phyloP scores from a whole-genome alignment of 2,113 vertebrate genomes.

The Quiscalus mexicanus region DNA sequence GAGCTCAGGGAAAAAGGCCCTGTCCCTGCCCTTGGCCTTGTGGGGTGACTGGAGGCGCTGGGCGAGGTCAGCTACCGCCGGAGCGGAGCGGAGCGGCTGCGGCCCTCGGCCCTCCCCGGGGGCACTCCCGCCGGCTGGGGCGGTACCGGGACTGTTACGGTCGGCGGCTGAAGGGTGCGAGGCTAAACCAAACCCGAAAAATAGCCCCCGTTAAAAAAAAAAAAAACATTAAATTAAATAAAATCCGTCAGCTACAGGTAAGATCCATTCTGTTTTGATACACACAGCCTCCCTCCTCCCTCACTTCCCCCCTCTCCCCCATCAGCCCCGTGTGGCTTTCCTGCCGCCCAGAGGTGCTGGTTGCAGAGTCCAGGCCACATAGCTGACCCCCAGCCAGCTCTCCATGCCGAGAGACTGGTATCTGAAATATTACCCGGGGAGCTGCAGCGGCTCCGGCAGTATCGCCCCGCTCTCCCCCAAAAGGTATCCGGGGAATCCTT shows the following conservation, averaged over 20 bases:
- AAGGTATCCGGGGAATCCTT: slow-evolving; percentile 2
- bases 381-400: neutral
- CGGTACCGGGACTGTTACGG: neutral
- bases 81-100: neutral
- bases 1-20: neutral
- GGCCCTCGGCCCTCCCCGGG: too few species aligned
- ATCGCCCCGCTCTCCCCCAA: neutral
- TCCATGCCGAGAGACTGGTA: neutral
- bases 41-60: neutral
- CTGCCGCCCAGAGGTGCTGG: neutral
- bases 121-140: too few species aligned
- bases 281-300: too few species aligned
- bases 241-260: neutral
- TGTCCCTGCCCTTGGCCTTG: neutral
- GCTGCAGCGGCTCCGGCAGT: neutral
- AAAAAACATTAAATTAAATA: neutral
- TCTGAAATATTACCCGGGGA: neutral
- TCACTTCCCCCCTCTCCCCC: too few species aligned
- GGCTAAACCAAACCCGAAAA: neutral
- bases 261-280: neutral
- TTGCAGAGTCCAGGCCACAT: neutral
- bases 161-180: neutral
- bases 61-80: neutral
- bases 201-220: fast-evolving
- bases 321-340: neutral